Conservation (phyloP, 1,140 invertebrate species). For the Fragariocoptes setiger region DNA sequence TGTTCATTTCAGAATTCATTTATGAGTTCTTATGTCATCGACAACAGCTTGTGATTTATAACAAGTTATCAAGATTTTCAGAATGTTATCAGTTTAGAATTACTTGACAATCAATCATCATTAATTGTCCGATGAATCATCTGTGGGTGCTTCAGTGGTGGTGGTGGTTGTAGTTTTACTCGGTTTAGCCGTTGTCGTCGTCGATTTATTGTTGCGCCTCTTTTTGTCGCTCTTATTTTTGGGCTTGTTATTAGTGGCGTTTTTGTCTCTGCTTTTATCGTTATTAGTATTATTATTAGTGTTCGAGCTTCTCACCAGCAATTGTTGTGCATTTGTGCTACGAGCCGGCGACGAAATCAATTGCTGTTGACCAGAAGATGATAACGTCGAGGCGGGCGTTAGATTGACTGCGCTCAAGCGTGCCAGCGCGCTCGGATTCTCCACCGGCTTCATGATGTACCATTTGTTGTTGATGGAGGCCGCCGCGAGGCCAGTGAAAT, state of each 20-base stretch:
- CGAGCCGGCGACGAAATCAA: not conserved
- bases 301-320: no score
- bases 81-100: not conserved
- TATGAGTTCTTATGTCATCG: not conserved
- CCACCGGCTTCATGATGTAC: not conserved
- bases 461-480: not conserved
- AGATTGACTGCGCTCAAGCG: not conserved
- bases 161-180: not conserved
- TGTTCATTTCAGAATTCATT: not conserved
- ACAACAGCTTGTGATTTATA: not conserved
- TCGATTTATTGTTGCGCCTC: not conserved
- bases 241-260: not conserved
- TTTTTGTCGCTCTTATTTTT: not conserved
- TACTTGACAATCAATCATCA: no score
- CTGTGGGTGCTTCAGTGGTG: not conserved
- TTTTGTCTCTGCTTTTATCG: not conserved
- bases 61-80: not conserved
- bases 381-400: not conserved
- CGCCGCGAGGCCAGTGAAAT: not conserved
- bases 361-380: not conserved
- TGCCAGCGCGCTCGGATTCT: not conserved
- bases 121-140: no score
- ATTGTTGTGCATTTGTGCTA: no score
- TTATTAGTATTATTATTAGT: no score
- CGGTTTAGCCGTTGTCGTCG: not conserved